Evolutionary conservation across 2,797 vertebrate species (phyloP).

Genomic region (Sebastes iracundus): DNA sequence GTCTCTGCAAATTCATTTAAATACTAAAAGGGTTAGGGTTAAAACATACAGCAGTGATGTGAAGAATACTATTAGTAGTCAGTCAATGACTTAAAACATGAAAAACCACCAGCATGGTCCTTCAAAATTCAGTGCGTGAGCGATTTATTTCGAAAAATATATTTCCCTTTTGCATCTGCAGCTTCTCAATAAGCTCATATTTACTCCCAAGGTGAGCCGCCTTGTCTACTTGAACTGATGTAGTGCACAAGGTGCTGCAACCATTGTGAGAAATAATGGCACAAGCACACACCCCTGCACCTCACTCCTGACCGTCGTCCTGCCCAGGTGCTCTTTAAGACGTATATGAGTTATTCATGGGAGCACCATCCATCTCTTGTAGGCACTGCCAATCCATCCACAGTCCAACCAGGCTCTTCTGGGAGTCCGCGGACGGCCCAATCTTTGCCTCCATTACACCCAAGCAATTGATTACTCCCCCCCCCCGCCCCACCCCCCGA

Average conservation of each 20-base stretch:
- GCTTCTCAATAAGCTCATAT: constrained; percentile 41
- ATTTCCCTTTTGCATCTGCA: constrained; percentile 31
- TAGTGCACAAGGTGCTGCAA: constrained; percentile 2
- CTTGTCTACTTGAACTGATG: constrained; percentile 42
- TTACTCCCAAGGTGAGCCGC: constrained; percentile 36
- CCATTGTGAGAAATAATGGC: constrained; percentile 33
- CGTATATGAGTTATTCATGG: constrained; percentile 64
- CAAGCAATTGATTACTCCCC: constrained; percentile 71
- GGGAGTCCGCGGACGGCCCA: constrained; percentile 52
- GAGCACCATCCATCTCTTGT: constrained; percentile 65
- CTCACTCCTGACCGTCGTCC: constrained; percentile 43
- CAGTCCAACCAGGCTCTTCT: constrained; percentile 41
- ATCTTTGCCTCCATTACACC: constrained; percentile 68
- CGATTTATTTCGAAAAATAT: constrained; percentile 18
- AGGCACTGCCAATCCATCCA: constrained; percentile 61
- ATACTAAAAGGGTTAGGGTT: not conserved
- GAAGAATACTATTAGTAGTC: not conserved
- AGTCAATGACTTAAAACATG: not conserved
- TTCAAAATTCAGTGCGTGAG: not conserved
- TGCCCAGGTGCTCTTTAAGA: constrained; percentile 48
- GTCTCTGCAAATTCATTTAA: not conserved
- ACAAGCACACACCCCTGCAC: not conserved
- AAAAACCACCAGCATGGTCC: not conserved
- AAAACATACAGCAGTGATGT: not conserved
- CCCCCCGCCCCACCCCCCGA: not conserved